phyloP scores from a whole-genome alignment of 2,113 vertebrate species.

The Oryzias melastigma region DNA sequence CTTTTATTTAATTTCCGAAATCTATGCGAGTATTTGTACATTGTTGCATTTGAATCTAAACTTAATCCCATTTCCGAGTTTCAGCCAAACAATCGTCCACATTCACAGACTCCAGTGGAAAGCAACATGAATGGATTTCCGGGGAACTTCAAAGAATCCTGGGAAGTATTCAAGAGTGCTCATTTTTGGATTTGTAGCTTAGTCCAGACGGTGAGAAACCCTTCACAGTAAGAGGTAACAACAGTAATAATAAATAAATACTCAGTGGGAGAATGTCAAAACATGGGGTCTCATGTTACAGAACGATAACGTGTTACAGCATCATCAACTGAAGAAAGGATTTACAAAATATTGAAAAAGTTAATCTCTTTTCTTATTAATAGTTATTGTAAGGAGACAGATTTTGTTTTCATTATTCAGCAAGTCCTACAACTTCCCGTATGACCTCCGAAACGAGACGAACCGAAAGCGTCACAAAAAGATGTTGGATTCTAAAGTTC shows the following conservation, averaged over 20 bases:
- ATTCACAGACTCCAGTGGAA: not conserved
- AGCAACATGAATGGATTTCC: conserved; percentile 1
- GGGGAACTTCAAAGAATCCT: conserved; percentile 14
- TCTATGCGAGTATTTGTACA: too few relatives aligned
- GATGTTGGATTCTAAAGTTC: conserved; percentile 9
- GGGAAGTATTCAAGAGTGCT: conserved; percentile 5
- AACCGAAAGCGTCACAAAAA: conserved; percentile 28
- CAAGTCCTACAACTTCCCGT: conserved; percentile 23
- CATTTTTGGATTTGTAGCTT: conserved; percentile 52
- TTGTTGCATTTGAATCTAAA: too few relatives aligned
- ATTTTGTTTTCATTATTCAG: conserved; percentile 29
- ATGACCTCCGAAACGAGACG: conserved; percentile 47
- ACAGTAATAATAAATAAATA: conserved; percentile 57
- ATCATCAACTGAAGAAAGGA: conserved; percentile 47
- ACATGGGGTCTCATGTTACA: conserved; percentile 42
- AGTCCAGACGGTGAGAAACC: conserved; percentile 41
- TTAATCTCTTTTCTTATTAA: conserved; percentile 37
- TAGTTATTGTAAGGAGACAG: conserved; percentile 37
- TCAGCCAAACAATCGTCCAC: not conserved
- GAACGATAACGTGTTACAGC: conserved; percentile 48
- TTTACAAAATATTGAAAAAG: conserved; percentile 63
- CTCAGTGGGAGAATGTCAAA: conserved; percentile 37
- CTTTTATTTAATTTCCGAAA: too few relatives aligned
- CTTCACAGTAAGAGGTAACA: conserved; percentile 55
- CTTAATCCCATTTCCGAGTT: not conserved